Base-by-base conservation (phyloP, 23 tunicate species). In the Trididemnum nubilum region DNA sequence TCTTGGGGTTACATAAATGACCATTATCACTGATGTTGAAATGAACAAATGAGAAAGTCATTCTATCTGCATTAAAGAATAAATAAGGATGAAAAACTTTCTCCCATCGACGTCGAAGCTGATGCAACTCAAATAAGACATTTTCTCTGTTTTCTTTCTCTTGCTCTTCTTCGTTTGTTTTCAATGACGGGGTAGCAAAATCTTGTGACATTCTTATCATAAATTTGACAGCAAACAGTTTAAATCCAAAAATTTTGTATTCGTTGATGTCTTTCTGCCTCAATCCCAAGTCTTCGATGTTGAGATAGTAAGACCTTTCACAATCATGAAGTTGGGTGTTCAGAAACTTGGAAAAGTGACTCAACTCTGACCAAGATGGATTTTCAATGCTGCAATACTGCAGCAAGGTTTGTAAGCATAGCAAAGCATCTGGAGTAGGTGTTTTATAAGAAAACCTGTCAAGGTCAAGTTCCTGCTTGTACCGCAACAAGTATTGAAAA, bases 151-250 rank as follows among this genome's bases (percentile, higher is more conserved):
- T 57, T 78, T 57, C 82, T 5, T 57, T 29, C 2, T 61, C 54
- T 24, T 26, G 22, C 21, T n/a, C 76, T 24, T 52, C 49, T 24
- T 73, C 81, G 52, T 30, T 24, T 32, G n/a, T 7, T 18, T 33
- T 79, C 1, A 85, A 37, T 34, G 90, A 85, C 9, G 90, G 84
- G 1, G 90, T 85, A 22, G 90, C 66, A 78, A 85, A 79, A 66
- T 85, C 90, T 50, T 85, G 90, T 9, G 90, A 65, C 90, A 85
- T 85, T 63, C 73, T 50, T 1, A 85, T 85, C 90, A 85, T 85
- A 70, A 85, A 85, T 1, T 71, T 78, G 34, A 85, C 81, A 1
- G 49, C 90, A 51, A 85, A 79, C 7, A 37, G 27, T 49, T 85
- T 85, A 26, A 85, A 79, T 1, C 84, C 90, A 44, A 37, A 4